phyloP scores from a whole-genome alignment of 2,888 invertebrate species.

The Cabera pusaria region DNA sequence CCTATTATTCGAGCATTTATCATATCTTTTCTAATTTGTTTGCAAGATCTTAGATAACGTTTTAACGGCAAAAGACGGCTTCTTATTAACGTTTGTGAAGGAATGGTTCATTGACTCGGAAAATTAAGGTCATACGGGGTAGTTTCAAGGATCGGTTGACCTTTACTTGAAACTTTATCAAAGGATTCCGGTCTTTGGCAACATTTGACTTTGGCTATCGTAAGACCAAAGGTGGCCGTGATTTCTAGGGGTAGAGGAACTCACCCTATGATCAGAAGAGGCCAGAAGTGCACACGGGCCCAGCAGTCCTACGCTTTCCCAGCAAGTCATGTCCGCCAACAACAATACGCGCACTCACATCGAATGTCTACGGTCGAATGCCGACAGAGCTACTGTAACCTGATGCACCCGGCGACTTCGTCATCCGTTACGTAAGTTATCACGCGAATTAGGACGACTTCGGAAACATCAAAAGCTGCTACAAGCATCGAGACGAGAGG shows the following conservation, averaged over 20 bases:
- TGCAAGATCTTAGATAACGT: constrained; percentile 5
- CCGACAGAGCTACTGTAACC: constrained; percentile 55
- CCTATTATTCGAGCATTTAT: constrained; percentile 7
- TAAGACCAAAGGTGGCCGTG: constrained; percentile 9
- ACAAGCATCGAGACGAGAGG: constrained; percentile 59
- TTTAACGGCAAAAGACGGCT: too few relatives aligned
- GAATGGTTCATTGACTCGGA: constrained; percentile 32
- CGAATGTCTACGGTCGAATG: constrained; percentile 39
- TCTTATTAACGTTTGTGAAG: constrained; percentile 5
- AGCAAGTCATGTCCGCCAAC: constrained; percentile 75
- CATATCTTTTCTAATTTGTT: constrained; percentile 13
- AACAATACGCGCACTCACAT: constrained; percentile 45
- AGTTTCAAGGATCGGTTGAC: constrained; percentile 33
- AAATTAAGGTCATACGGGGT: constrained; percentile 39
- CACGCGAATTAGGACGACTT: constrained; percentile 45
- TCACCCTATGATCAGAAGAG: constrained; percentile 77
- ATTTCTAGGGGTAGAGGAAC: constrained; percentile 38
- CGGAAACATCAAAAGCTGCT: constrained; percentile 65
- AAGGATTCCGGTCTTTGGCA: constrained; percentile 26
- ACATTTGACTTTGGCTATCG: constrained; percentile 6
- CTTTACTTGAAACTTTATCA: constrained; percentile 30
- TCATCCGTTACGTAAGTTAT: constrained; percentile 68
- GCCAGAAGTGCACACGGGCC: constrained; percentile 80
- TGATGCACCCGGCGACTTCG: constrained; percentile 62
- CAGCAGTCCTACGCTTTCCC: constrained; percentile 80